Evolutionary conservation across 2,113 vertebrate genomes (phyloP).

Genomic region (Thinocorus orbignyianus): DNA sequence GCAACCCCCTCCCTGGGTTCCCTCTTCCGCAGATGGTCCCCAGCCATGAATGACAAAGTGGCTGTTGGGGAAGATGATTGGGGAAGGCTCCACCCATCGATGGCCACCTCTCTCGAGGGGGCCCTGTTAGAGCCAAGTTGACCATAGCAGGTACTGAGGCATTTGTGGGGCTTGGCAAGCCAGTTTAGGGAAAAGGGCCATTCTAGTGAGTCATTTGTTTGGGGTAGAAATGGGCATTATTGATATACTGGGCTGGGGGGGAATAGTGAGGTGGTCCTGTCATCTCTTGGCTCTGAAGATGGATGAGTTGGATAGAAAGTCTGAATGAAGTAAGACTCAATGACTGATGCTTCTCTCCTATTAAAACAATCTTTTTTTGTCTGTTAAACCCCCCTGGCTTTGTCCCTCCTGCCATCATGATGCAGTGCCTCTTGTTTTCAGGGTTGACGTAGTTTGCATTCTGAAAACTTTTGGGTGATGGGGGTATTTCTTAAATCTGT

Average conservation of each 20-base stretch:
- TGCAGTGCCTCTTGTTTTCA: slow-evolving; percentile 94
- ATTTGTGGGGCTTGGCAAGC: slow-evolving; percentile 45
- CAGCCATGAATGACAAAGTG: slow-evolving; percentile 53
- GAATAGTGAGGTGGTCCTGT: slow-evolving; percentile 77
- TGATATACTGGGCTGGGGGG: slow-evolving; percentile 17
- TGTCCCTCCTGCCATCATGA: slow-evolving; percentile 98
- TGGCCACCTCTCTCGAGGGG: slow-evolving; percentile 41
- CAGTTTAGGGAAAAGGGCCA: slow-evolving; percentile 31
- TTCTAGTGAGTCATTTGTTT: slow-evolving; percentile 58
- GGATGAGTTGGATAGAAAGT: slow-evolving; percentile 89
- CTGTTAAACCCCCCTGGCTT: slow-evolving; percentile 88
- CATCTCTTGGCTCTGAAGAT: slow-evolving; percentile 92
- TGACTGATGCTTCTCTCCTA: slow-evolving; percentile 96
- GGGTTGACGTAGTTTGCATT: slow-evolving; percentile 77
- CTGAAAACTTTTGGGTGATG: slow-evolving; percentile 73
- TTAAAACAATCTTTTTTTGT: slow-evolving; percentile 84
- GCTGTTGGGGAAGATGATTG: slow-evolving; percentile 40
- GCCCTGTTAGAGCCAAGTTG: background rate
- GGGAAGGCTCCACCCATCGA: slow-evolving; percentile 37
- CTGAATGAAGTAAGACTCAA: slow-evolving; percentile 96
- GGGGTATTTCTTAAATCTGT: slow-evolving; percentile 72
- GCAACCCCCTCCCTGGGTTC: background rate
- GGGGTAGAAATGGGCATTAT: slow-evolving; percentile 67
- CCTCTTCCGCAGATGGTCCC: slow-evolving; percentile 9
- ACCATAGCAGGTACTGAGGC: slow-evolving; percentile 3